Percentiles rank a stretch among this genome's conserved stretches.
phyloP scores from a whole-genome alignment of 2,797 vertebrate species.

The Moxostoma hubbsi region DNA sequence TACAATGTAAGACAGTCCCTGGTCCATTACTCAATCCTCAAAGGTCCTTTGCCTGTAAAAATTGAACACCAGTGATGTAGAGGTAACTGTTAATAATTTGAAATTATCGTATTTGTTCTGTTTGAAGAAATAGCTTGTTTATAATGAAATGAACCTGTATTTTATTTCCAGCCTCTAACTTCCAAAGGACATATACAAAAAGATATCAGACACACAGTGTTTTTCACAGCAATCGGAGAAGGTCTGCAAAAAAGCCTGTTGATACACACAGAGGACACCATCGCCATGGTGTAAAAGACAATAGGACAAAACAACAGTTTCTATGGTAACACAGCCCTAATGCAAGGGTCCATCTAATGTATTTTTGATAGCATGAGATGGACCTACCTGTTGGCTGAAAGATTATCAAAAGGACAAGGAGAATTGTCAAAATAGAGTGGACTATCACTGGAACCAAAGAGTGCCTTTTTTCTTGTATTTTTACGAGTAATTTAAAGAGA shows the following conservation, averaged over 20 bases:
- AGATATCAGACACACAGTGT: slow-evolving; percentile 86
- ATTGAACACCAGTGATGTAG: too few species aligned
- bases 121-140: too few species aligned
- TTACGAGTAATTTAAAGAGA: slow-evolving; percentile 52
- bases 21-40: too few species aligned
- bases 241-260: slow-evolving; percentile 77
- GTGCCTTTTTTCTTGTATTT: slow-evolving; percentile 73
- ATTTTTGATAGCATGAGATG: slow-evolving; percentile 37
- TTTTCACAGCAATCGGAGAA: slow-evolving; percentile 75
- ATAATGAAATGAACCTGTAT: background rate
- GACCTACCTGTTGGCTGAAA: slow-evolving; percentile 53
- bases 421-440: slow-evolving; percentile 54
- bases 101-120: too few species aligned
- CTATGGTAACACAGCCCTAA: slow-evolving; percentile 47
- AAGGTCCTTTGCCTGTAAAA: too few species aligned
- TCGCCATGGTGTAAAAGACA: slow-evolving; percentile 82
- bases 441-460: slow-evolving; percentile 65
- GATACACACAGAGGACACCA: slow-evolving; percentile 75
- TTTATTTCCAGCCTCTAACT: slow-evolving; percentile 86
- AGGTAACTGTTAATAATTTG: too few species aligned
- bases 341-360: slow-evolving; percentile 67
- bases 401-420: slow-evolving; percentile 64
- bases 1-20: too few species aligned
- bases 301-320: slow-evolving; percentile 82
- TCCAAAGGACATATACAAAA: slow-evolving; percentile 88